Conservation (phyloP, 2,797 vertebrate species). For the Ciconia nigra region DNA sequence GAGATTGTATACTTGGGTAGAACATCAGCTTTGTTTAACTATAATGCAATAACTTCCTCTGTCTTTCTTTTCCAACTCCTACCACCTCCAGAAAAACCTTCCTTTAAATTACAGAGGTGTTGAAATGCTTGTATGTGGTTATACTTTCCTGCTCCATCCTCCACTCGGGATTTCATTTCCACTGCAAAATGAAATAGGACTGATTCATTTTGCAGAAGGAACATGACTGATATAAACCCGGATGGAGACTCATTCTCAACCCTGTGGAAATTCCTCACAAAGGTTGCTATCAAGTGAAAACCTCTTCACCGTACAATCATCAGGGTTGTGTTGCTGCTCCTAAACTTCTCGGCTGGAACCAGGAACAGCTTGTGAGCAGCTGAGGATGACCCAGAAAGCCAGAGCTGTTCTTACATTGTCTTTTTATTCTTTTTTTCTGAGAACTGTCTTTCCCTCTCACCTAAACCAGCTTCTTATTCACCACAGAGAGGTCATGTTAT, state of each 20-base stretch:
- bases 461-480: not conserved
- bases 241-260: conserved; percentile 2
- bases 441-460: not conserved
- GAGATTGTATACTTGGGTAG: not conserved
- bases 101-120: not conserved
- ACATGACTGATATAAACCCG: not conserved
- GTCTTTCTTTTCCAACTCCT: not conserved
- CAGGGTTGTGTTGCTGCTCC: not conserved
- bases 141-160: not conserved
- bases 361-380: not conserved
- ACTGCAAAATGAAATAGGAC: not conserved
- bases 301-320: not conserved
- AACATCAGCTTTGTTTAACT: not conserved
- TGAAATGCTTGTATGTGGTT: not conserved
- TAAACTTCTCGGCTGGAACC: not conserved
- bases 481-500: not conserved
- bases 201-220: conserved; percentile 22
- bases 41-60: not conserved
- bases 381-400: conserved; percentile 18
- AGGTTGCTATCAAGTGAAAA: not conserved
- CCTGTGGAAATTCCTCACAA: conserved; percentile 17
- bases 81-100: not conserved
- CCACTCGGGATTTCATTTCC: not conserved
- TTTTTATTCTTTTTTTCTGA: not conserved
- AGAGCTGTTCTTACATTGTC: not conserved